Evolutionary conservation across 2,888 invertebrate species (phyloP).

Genomic region (Tenthredo notha): DNA sequence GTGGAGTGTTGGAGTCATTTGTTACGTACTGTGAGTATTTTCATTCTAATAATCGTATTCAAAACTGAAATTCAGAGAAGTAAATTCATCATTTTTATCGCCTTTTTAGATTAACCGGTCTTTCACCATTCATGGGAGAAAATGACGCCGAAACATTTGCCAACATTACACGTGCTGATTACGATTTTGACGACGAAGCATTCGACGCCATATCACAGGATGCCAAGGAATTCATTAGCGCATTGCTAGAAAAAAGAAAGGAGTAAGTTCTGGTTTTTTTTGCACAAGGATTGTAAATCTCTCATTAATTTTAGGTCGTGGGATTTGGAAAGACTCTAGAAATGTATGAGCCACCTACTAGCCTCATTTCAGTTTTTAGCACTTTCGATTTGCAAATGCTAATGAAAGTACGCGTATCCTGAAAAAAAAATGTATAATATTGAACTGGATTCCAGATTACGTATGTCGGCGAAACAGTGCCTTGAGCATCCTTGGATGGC

Average conservation of each 20-base stretch:
- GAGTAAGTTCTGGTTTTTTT: constrained; percentile 80
- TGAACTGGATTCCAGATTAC: constrained; percentile 68
- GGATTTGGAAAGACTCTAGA: background rate
- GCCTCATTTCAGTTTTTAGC: background rate
- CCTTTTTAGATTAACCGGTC: constrained; percentile 87
- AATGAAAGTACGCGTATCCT: background rate
- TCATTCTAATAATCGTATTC: background rate
- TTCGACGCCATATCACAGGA: constrained; percentile 91
- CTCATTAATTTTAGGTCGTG: too few relatives aligned
- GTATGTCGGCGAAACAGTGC: constrained; percentile 87
- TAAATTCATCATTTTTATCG: background rate
- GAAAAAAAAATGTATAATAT: background rate
- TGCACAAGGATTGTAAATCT: background rate
- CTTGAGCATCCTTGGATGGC: constrained; percentile 89
- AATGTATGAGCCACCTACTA: background rate
- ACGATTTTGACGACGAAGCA: constrained; percentile 93
- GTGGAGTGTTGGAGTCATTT: constrained; percentile 97
- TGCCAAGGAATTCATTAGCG: constrained; percentile 91
- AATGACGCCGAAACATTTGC: constrained; percentile 92
- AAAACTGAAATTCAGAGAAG: constrained; percentile 12
- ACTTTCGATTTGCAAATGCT: background rate
- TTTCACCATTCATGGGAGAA: constrained; percentile 95
- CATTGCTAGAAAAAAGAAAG: constrained; percentile 87
- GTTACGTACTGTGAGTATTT: constrained; percentile 92
- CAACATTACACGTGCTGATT: constrained; percentile 92